phyloP scores from a whole-genome alignment of 2,113 vertebrate genomes.

The Lethenteron camtschaticum region DNA sequence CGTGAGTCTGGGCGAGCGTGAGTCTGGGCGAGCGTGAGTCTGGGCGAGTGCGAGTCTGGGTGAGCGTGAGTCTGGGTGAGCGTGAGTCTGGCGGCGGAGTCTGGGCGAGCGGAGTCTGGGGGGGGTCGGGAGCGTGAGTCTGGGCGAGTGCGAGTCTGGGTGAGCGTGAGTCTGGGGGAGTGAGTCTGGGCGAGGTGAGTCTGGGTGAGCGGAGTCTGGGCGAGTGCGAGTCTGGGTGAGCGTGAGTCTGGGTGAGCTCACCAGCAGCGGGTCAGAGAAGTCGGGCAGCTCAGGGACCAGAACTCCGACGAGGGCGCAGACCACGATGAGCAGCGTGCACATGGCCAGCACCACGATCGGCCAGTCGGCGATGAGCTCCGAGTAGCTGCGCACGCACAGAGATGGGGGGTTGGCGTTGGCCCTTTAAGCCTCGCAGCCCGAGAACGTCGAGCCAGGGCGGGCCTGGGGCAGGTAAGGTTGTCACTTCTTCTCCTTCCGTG shows the following conservation, averaged over 20 bases:
- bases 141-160: too few relatives aligned
- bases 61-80: too few relatives aligned
- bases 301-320: conserved; percentile 71
- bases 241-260: conserved; percentile 23
- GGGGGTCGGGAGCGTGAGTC: too few relatives aligned
- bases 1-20: too few relatives aligned
- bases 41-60: too few relatives aligned
- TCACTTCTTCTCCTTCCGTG: too few relatives aligned
- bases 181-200: background rate
- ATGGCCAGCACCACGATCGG: conserved; percentile 80
- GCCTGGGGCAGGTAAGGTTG: too few relatives aligned
- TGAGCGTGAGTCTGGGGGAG: background rate
- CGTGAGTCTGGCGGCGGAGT: too few relatives aligned
- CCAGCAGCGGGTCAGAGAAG: conserved; percentile 83
- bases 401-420: background rate
- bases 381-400: conserved; percentile 39
- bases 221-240: background rate
- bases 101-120: too few relatives aligned
- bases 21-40: too few relatives aligned
- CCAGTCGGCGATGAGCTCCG: conserved; percentile 85
- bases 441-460: too few relatives aligned
- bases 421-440: too few relatives aligned
- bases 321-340: conserved; percentile 73
- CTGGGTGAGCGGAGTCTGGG: background rate
- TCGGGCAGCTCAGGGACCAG: conserved; percentile 80